Evolutionary conservation across 2,888 invertebrate genomes (phyloP).

Genomic region (Aphodius sticticus): DNA sequence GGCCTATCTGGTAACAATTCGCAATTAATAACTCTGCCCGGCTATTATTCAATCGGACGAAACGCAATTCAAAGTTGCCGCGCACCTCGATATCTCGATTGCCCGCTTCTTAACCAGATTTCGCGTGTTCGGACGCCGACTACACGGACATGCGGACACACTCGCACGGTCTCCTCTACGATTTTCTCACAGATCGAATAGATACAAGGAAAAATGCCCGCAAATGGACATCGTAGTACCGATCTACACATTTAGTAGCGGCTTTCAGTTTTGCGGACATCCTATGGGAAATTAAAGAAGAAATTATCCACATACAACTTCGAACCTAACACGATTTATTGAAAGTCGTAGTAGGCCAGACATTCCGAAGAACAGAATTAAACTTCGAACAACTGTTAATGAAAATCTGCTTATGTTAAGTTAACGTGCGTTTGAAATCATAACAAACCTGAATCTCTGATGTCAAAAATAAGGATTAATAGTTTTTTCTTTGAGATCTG

Average conservation of each 20-base stretch:
- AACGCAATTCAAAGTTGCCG: slow-evolving; percentile 21
- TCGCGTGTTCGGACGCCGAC: background rate
- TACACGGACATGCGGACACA: background rate
- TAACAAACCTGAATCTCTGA: no score
- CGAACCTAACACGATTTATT: no score
- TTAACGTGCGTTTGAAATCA: no score
- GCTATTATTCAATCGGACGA: slow-evolving; percentile 21
- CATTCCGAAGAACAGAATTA: no score
- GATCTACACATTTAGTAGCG: background rate
- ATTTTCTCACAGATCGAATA: slow-evolving; percentile 24
- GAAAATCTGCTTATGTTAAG: no score
- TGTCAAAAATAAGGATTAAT: no score
- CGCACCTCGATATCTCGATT: slow-evolving; percentile 19
- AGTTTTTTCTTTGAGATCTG: no score
- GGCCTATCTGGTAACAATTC: slow-evolving; percentile 22
- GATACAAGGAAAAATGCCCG: slow-evolving; percentile 16
- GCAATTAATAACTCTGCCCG: slow-evolving; percentile 20
- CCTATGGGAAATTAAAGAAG: background rate
- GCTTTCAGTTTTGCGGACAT: background rate
- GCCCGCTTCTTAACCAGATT: slow-evolving; percentile 14
- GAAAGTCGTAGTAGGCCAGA: no score
- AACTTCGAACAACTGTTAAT: no score
- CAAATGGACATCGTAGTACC: background rate
- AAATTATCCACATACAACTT: no score
- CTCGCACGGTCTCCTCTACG: background rate